Evolutionary conservation across 2,888 invertebrate species (phyloP).

Genomic region (Melanotus villosus): DNA sequence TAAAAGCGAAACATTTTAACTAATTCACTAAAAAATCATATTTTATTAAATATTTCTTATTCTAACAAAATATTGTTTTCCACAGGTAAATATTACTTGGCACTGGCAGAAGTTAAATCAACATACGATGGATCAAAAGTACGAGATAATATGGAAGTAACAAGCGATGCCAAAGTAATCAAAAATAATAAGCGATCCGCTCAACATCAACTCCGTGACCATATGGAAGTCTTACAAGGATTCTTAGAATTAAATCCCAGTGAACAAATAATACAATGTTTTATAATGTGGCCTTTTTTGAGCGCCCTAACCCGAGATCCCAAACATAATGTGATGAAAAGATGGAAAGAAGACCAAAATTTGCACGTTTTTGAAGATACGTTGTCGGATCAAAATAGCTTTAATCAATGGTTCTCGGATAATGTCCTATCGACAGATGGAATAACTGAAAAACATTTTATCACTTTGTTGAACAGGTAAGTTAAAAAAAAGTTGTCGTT

Average conservation of each 20-base stretch:
- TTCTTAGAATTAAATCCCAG: conserved; percentile 47
- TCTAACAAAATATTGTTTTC: conserved; percentile 8
- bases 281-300: conserved; percentile 65
- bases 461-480: conserved; percentile 60
- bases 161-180: conserved; percentile 62
- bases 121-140: conserved; percentile 58
- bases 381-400: conserved; percentile 55
- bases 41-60: neutral
- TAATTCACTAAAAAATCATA: too few relatives aligned
- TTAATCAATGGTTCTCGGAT: conserved; percentile 60
- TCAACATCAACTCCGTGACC: conserved; percentile 64
- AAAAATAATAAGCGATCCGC: conserved; percentile 66
- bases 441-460: conserved; percentile 54
- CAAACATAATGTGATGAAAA: conserved; percentile 56
- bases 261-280: conserved; percentile 56
- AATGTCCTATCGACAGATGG: conserved; percentile 53
- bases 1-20: too few relatives aligned
- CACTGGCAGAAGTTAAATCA: conserved; percentile 63
- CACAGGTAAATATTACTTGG: conserved; percentile 56
- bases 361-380: conserved; percentile 62
- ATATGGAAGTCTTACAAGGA: conserved; percentile 61
- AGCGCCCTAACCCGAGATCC: conserved; percentile 60
- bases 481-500: neutral
- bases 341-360: conserved; percentile 63
- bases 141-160: conserved; percentile 55